Evolutionary conservation across 1,140 invertebrate genomes (phyloP), one percentile per base, ranked within the genome.

Genomic region (Philopotamus ludificatus): DNA sequence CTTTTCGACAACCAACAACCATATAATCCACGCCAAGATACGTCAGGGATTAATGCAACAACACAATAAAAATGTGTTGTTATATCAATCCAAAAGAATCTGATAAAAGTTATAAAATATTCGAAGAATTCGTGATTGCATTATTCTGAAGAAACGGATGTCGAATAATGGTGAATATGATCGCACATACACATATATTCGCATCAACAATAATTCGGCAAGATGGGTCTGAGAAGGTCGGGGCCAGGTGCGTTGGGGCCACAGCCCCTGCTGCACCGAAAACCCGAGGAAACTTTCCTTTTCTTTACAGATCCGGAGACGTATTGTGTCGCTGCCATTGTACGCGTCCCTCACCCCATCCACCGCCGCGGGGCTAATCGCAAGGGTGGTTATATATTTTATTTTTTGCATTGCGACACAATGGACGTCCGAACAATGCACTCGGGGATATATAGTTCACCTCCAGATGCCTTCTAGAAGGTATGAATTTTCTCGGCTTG

Each of bases 361-460:
- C 20, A 39, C 21, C 26, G 21, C 16, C 25, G 23, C 53, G 20
- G 26, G 25, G 53, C 53, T 57, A 57, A 57, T 57, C 53, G 53
- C 22, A 51, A 68, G 66, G 66, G 66, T 68, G 45, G 45, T 63
- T 54, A n/a, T n/a, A n/a, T n/a, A n/a, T n/a, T n/a, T n/a, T n/a
- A n/a, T 63, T 59, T 59, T 57, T 18, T 51, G 45, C 54, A 55
- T 22, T 41, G 61, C 44, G 61, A 63, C 55, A 68, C 49, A 68
- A 68, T 68, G 49, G 45, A 50, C 47, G 54, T 53, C 21, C 61
- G 60, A 21, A 63, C 60, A 59, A 64, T 63, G 44, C 16, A 25
- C 28, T 57, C 28, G 53, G n/a, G n/a, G n/a, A n/a, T n/a, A n/a
- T n/a, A n/a, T n/a, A n/a, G n/a, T 7, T 20, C 53, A n/a, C 53